phyloP scores from a whole-genome alignment of 2,888 invertebrate genomes.

The Leistus spinibarbis region DNA sequence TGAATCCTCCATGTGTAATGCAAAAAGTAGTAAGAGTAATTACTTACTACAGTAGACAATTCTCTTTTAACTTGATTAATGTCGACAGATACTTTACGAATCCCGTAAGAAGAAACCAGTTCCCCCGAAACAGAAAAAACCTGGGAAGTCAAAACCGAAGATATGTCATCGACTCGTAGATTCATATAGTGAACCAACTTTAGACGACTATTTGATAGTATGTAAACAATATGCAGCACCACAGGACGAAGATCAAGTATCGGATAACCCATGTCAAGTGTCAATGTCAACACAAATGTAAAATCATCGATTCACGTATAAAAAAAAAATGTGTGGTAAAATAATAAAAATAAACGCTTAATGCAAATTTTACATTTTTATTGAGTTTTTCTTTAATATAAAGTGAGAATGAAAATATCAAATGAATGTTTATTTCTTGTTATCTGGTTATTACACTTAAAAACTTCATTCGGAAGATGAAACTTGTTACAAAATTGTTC shows the following conservation, averaged over 20 bases:
- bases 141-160: background rate
- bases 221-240: background rate
- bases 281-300: background rate
- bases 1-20: too few species aligned
- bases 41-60: too few species aligned
- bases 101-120: background rate
- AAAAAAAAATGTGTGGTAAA: background rate
- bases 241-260: background rate
- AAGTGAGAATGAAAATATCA: conserved; percentile 34
- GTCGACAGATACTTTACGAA: background rate
- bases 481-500: conserved; percentile 28
- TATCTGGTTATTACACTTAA: conserved; percentile 17
- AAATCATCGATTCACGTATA: background rate
- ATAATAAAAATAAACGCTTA: conserved; percentile 8
- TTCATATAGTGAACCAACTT: background rate
- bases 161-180: background rate
- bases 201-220: background rate
- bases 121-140: background rate
- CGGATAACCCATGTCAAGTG: background rate
- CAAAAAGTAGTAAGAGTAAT: too few species aligned
- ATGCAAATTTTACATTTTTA: conserved; percentile 35
- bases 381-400: conserved; percentile 31
- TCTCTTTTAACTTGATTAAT: background rate
- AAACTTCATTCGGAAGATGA: conserved; percentile 20
- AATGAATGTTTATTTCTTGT: conserved; percentile 9